Evolutionary conservation across 1,140 invertebrate species (phyloP).

Genomic region (Laupala kohalensis): DNA sequence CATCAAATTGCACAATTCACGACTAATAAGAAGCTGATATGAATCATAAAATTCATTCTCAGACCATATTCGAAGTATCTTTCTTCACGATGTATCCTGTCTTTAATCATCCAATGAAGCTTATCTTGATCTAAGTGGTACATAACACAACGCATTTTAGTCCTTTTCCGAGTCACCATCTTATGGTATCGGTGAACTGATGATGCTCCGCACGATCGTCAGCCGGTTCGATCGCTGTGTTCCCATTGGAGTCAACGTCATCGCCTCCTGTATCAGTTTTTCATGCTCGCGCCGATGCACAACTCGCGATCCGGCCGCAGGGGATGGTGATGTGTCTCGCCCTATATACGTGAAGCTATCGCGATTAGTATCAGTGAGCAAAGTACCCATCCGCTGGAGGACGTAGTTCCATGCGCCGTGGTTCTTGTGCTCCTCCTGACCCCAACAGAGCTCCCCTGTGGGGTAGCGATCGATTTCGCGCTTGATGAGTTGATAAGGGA

Average conservation of each 20-base stretch:
- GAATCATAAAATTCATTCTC: too few relatives aligned
- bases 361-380: neutral
- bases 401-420: slow-evolving; percentile 60
- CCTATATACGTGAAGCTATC: neutral
- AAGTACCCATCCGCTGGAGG: slow-evolving; percentile 31
- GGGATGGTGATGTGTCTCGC: neutral
- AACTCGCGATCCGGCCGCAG: neutral
- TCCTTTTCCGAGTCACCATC: too few relatives aligned
- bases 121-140: too few relatives aligned
- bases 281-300: neutral
- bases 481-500: slow-evolving; percentile 68
- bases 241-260: neutral
- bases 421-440: slow-evolving; percentile 84
- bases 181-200: too few relatives aligned
- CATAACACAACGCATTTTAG: too few relatives aligned
- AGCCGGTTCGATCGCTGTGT: neutral
- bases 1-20: too few relatives aligned
- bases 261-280: neutral
- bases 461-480: slow-evolving; percentile 57
- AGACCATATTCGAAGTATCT: too few relatives aligned
- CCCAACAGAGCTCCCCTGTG: slow-evolving; percentile 57
- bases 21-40: too few relatives aligned
- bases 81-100: too few relatives aligned
- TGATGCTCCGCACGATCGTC: neutral
- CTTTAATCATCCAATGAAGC: too few relatives aligned